Base-by-base conservation (phyloP, 1,140 invertebrate genomes). In the Piezodorus guildinii region DNA sequence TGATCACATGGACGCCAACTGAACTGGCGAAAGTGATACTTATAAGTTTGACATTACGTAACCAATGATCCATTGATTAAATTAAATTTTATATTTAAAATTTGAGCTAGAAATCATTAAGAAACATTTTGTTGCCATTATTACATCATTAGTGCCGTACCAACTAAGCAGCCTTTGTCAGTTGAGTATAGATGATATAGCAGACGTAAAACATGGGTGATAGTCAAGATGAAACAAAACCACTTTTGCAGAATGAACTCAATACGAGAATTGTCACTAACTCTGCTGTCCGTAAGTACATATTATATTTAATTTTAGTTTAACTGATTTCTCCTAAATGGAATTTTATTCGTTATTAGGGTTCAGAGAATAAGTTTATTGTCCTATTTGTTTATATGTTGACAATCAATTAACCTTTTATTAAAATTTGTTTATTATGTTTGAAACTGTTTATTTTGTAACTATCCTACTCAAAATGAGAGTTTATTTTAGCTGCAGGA, bases 171-270 rank as follows among this genome's bases (percentile, higher is more conserved):
- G 34, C 34, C 34, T 39, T 39, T 39, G 34, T 39, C 34, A 39
- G 34, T 39, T 39, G 34, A 39, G 34, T 39, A 5, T 39, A 27
- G 19, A 56, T 56, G 52, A 56, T 56, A 56, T 3, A 56, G 52
- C 19, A 56, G 52, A 56, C 17, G 15, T 56, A 56, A 56, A 56
- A 56, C 52, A 56, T 56, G 52, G 52, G 52, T 56, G 52, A 56
- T 23, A 23, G 14, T 21, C 52, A 56, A 56, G 52, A 56, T 25
- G 52, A 56, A 56, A 56, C 52, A 25, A 56, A 23, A 25, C 52
- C 52, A 17, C 52, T 56, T 23, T 56, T 56, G 52, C 52, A 56
- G 15, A 56, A 56, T 56, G 52, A 56, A 56, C 23, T 56, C 15
- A 56, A 56, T 56, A 56, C 52, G 12, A 56, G 52, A 25, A 56